These are phyloP conservation scores for Nyctibius grandis DNA, from an alignment of 2,797 vertebrate genomes.

Conservation along the genomic window DNA sequence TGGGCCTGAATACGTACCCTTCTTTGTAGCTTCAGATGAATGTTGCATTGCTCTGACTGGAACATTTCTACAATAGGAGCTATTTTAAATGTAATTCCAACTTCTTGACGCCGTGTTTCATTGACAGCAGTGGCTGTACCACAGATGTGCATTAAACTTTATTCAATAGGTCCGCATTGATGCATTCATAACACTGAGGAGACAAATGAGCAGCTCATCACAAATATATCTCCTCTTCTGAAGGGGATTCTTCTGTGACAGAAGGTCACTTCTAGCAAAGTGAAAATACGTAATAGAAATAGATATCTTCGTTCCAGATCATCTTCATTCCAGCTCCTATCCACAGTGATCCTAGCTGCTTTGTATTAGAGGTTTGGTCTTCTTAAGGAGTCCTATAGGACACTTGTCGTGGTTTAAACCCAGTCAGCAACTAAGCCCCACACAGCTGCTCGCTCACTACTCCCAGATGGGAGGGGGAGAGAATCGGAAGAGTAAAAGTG, in stretches of 20 bases:
- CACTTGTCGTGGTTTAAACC: no score
- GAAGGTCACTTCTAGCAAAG: background rate
- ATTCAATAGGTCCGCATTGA: background rate
- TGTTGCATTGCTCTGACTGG: background rate
- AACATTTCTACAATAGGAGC: background rate
- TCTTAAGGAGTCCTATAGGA: background rate
- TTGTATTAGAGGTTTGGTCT: background rate
- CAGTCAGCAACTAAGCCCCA: no score
- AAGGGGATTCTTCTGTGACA: background rate
- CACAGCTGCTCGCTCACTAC: no score
- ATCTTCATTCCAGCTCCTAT: background rate
- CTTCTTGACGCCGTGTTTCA: background rate
- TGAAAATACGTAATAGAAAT: background rate
- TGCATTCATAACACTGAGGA: background rate
- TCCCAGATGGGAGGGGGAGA: no score
- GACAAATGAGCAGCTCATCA: background rate
- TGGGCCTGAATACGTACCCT: background rate
- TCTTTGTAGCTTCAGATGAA: background rate
- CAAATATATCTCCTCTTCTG: background rate
- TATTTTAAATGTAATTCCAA: background rate
- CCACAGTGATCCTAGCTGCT: background rate
- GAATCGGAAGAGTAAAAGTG: no score
- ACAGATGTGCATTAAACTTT: background rate
- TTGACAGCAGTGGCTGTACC: background rate
- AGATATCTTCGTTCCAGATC: no score